phyloP scores from a whole-genome alignment of 1,140 invertebrate species.

The Adelges cooleyi region DNA sequence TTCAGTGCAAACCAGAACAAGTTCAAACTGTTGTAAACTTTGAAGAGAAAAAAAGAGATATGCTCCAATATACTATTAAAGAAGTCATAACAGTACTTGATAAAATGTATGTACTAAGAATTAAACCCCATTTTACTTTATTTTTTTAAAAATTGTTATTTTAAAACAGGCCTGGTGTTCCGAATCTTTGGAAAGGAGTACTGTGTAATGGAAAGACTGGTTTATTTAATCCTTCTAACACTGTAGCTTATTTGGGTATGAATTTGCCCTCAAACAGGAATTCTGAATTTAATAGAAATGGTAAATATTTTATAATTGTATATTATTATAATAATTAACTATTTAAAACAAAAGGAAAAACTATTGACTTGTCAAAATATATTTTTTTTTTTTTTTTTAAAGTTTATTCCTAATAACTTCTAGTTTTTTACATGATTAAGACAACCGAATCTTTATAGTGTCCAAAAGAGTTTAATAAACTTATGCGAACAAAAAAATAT shows the following conservation, averaged over 20 bases:
- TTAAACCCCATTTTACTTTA: too few relatives aligned
- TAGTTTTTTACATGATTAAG: too few relatives aligned
- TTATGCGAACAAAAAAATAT: too few relatives aligned
- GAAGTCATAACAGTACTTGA: constrained; percentile 90
- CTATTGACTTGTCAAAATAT: too few relatives aligned
- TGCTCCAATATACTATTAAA: constrained; percentile 69
- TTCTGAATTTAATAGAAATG: constrained; percentile 47
- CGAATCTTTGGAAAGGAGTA: constrained; percentile 69
- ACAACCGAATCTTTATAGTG: too few relatives aligned
- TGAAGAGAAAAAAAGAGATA: constrained; percentile 47
- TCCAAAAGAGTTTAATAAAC: too few relatives aligned
- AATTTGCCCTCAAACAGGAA: constrained; percentile 59
- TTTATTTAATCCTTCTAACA: constrained; percentile 78
- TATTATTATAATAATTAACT: constrained; percentile 5
- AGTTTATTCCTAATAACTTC: too few relatives aligned
- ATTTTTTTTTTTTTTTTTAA: too few relatives aligned
- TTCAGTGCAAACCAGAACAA: constrained; percentile 71
- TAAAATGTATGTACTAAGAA: constrained; percentile 51
- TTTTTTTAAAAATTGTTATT: too few relatives aligned
- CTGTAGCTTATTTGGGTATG: constrained; percentile 72
- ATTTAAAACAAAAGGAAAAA: too few relatives aligned
- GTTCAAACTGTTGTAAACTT: constrained; percentile 55
- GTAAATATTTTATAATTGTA: constrained; percentile 35
- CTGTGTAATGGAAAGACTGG: constrained; percentile 74
- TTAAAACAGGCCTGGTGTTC: constrained; percentile 30